Evolutionary conservation across 1,140 invertebrate genomes (phyloP), one percentile per base, ranked within the genome.

Genomic region (Drosophila oshimai): DNA sequence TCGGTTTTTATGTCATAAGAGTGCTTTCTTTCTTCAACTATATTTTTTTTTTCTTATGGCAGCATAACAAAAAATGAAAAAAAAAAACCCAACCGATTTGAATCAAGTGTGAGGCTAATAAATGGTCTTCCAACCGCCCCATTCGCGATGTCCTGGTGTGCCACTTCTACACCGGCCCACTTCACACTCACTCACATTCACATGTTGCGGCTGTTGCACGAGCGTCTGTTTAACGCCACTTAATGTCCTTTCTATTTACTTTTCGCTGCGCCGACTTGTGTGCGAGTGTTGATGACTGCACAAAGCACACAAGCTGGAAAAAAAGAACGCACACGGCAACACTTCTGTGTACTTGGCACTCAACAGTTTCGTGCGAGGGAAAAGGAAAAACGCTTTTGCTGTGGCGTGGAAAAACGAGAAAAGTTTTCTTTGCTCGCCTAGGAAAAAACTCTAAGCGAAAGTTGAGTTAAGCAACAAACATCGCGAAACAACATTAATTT

Each of bases 211-310:
- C 39, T 64, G 78, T 60, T 83, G 78, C 67, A 77, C 42, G 67
- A 64, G 47, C 64, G 70, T 64, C 81, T 60, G 80, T 86, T 86
- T 76, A 81, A 86, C 55, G 80, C 76, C 81, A 86, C 80, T 86
- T 86, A 86, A 87, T 86, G 80, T 86, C 65, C 72, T 84, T 84
- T 86, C 70, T 86, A 84, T 84, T 84, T 79, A 86, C 80, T 86
- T 58, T 60, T 34, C 44, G 26, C 65, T 44, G 46, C 31, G 24
- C 6, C 7, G 6, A 6, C 10, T 20, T 44, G 45, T 62, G 17
- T 46, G 29, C 37, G 26, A 20, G 26, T 65, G 50, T 50, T 53
- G 62, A 68, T 61, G 65, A 60, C 53, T 72, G 70, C 74, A 53
- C 60, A 49, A 62, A 69, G 51, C 70, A 77, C 31, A 37, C 58